These are phyloP conservation scores for Porites cylindrica DNA, from an alignment of 92 coral and sea anemone species.

Conservation along the genomic window DNA sequence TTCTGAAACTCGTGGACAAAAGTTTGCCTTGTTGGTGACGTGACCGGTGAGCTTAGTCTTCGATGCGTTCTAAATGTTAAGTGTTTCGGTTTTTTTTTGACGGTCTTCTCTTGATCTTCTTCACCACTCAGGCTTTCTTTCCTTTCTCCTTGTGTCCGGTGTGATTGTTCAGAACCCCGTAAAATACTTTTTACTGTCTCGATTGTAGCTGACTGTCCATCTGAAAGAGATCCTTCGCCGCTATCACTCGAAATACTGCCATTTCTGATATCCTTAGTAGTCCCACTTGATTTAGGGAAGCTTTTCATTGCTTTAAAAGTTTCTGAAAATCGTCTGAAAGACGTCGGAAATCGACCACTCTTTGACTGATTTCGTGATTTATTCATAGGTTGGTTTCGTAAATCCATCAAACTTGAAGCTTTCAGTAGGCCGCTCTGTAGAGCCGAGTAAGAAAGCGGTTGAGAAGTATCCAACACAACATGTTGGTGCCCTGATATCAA, in stretches of 20 bases:
- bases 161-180: constrained; percentile 5
- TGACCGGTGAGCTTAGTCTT: constrained; percentile 33
- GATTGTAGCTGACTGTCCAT: constrained; percentile 19
- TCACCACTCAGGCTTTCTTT: neutral
- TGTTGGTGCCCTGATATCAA: constrained; percentile 6
- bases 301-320: constrained; percentile 31
- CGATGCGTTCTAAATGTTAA: constrained; percentile 47
- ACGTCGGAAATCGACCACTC: constrained; percentile 33
- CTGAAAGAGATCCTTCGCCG: constrained; percentile 51
- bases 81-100: constrained; percentile 27
- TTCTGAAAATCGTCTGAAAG: constrained; percentile 28
- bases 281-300: constrained; percentile 1
- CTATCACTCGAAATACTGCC: constrained; percentile 52
- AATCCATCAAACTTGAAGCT: constrained; percentile 37
- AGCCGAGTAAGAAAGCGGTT: constrained; percentile 37
- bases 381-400: constrained; percentile 12
- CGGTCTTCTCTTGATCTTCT: neutral
- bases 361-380: constrained; percentile 5
- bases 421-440: constrained; percentile 30
- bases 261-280: neutral
- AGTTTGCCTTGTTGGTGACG: constrained; percentile 33
- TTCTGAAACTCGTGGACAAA: neutral
- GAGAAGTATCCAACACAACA: neutral
- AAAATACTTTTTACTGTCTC: constrained; percentile 11
- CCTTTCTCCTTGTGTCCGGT: neutral